Percentiles rank a stretch among this genome's conserved stretches.
Evolutionary conservation across 2,888 invertebrate genomes (phyloP).

Genomic region (Allolobophora icterica): DNA sequence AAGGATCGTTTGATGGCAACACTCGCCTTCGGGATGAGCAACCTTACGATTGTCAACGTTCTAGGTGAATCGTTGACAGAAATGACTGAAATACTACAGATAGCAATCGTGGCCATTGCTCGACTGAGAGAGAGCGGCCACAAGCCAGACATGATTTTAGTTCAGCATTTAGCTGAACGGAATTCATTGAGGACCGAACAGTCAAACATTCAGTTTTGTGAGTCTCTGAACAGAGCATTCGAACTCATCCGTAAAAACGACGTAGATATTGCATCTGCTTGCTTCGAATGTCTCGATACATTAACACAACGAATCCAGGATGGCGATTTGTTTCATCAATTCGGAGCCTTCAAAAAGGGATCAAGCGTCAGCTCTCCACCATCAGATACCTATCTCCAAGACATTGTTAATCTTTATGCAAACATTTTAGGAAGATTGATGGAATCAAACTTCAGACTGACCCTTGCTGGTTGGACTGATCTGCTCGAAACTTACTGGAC

Average conservation of each 20-base stretch:
- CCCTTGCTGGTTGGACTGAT: not conserved
- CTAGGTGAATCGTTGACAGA: not conserved
- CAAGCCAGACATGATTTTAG: not conserved
- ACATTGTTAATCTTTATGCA: not conserved
- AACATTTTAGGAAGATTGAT: not conserved
- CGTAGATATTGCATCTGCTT: not conserved
- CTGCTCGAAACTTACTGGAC: not conserved
- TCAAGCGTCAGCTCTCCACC: not conserved
- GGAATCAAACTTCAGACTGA: not conserved
- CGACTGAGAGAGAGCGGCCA: not conserved
- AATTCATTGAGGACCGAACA: not conserved
- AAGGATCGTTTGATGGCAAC: not conserved
- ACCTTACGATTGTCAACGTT: not conserved
- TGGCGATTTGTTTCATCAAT: not conserved
- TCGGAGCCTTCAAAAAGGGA: not conserved
- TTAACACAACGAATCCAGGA: not conserved
- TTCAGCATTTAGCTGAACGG: not conserved
- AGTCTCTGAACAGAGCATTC: not conserved
- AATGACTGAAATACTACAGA: not conserved
- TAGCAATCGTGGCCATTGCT: not conserved
- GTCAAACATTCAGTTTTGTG: not conserved
- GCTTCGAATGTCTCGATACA: not conserved
- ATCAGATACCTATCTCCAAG: not conserved
- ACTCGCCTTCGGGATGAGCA: not conserved
- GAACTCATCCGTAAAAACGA: not conserved